These are phyloP conservation scores for Aplocera efformata DNA, from an alignment of 2,888 invertebrate species.

Conservation along the genomic window DNA sequence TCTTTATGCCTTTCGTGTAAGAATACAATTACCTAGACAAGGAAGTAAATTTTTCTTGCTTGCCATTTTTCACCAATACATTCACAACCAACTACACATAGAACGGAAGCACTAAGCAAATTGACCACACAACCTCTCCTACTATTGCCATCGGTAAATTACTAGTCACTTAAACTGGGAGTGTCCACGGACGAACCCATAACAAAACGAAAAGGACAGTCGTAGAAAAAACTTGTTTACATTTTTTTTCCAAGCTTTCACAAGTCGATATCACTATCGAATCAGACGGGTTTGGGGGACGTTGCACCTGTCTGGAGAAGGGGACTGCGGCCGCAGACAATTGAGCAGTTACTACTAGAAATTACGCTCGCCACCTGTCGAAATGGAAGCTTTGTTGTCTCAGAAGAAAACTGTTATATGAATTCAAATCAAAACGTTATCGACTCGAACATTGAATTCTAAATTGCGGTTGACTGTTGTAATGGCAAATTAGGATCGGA, in stretches of 20 bases:
- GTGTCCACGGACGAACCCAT: slow-evolving; percentile 15
- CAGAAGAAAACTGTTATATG: slow-evolving; percentile 30
- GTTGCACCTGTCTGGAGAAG: slow-evolving; percentile 49
- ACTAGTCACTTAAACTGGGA: slow-evolving; percentile 18
- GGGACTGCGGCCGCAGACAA: slow-evolving; percentile 14
- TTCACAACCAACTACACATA: background rate
- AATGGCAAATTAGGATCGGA: too few relatives aligned
- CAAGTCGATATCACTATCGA: slow-evolving; percentile 26
- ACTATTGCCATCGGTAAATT: slow-evolving; percentile 23
- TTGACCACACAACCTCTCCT: slow-evolving; percentile 11
- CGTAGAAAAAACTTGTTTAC: slow-evolving; percentile 29
- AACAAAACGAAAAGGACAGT: slow-evolving; percentile 22
- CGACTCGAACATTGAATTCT: slow-evolving; percentile 8
- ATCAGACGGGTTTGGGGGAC: slow-evolving; percentile 42
- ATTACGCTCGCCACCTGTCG: slow-evolving; percentile 48
- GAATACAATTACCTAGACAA: too few relatives aligned
- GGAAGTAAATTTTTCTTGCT: too few relatives aligned
- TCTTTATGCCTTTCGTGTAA: too few relatives aligned
- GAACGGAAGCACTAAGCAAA: slow-evolving; percentile 12
- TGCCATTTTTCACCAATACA: background rate
- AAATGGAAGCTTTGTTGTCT: slow-evolving; percentile 29
- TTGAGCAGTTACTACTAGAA: slow-evolving; percentile 19
- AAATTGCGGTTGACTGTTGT: slow-evolving; percentile 1
- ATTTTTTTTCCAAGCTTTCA: slow-evolving; percentile 29
- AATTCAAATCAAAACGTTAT: slow-evolving; percentile 15